Evolutionary conservation across 2,113 vertebrate species (phyloP), one percentile per base, ranked within the genome.

Genomic region (Phrynosoma blainvillii): DNA sequence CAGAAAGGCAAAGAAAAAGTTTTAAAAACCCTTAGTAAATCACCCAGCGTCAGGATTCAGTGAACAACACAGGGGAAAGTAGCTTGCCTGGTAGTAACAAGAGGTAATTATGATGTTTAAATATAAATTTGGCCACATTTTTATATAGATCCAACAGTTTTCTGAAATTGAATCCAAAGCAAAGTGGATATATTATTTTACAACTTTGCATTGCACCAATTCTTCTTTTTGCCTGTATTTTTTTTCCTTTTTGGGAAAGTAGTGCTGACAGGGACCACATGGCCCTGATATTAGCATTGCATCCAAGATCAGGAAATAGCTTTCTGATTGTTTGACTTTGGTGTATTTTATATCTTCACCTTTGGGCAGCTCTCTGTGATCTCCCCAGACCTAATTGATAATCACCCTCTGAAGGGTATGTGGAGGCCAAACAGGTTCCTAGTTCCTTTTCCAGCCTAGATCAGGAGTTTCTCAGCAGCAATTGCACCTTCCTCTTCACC

Each of bases 11-110:
- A 81, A 90, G 79, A 86, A 92, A 93, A 91, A 27, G 86, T 91
- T 95, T 93, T 89, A 88, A 93, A 94, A 93, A 92, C 88, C 82
- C 91, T 91, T 92, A 78, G 87, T 94, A 96, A 97, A 96, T 96
- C 96, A 90, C 86, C 59, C 90, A 92, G 86, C 92, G 92, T 96
- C 93, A 93, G 91, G 94, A 93, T 91, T 95, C 93, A 95, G 79
- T 2, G 90, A 95, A 75, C 92, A 95, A 92, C 90, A 54, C 36
- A 93, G 92, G 89, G 85, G 92, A 95, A 70, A 54, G 89, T 87
- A 92, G 71, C 76, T 18, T 90, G 74, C 91, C 93, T 93, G 73
- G 62, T 84, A 91, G 81, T 89, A 84, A 70, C 90, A 92, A 79
- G 79, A 86, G 84, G 84, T 93, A 95, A 96, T 95, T 93, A 95